Conservation (phyloP, 92 coral and sea anemone species). For the Blastomussa wellsi region DNA sequence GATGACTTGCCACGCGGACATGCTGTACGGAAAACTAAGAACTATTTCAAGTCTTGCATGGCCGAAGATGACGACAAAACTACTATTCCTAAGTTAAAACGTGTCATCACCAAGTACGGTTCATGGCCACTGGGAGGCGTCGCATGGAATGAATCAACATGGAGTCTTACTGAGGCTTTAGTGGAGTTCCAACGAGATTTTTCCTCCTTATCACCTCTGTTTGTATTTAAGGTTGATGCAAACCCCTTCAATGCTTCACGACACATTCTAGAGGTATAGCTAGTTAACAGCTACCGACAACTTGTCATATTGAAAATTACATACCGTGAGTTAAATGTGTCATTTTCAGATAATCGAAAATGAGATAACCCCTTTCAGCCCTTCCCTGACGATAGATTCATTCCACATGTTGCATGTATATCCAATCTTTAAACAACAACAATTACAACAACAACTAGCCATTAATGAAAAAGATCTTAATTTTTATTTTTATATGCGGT, state of each 20-base stretch:
- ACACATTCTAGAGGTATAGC: constrained; percentile 73
- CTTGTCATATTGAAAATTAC: no score
- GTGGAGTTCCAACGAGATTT: constrained; percentile 54
- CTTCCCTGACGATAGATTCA: no score
- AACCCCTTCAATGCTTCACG: constrained; percentile 64
- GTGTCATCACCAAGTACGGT: constrained; percentile 60
- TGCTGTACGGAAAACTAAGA: constrained; percentile 69
- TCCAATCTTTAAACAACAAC: not conserved
- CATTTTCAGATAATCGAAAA: no score
- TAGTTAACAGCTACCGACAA: no score
- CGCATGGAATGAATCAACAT: constrained; percentile 60
- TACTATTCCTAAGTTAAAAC: constrained; percentile 44
- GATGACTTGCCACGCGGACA: constrained; percentile 51
- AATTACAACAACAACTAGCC: not conserved
- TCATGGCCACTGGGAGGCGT: constrained; percentile 80
- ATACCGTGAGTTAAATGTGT: no score
- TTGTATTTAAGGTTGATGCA: constrained; percentile 21
- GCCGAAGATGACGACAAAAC: constrained; percentile 53
- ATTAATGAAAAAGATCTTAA: not conserved
- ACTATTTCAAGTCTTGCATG: constrained; percentile 82
- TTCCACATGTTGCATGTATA: no score
- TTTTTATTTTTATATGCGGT: not conserved
- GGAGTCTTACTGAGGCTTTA: constrained; percentile 61
- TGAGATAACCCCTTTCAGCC: no score
- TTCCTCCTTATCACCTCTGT: constrained; percentile 41